Percentiles rank a stretch among this genome's conserved stretches.
Evolutionary conservation across 1,140 invertebrate genomes (phyloP).

Genomic region (Rhyacophila brunnea): DNA sequence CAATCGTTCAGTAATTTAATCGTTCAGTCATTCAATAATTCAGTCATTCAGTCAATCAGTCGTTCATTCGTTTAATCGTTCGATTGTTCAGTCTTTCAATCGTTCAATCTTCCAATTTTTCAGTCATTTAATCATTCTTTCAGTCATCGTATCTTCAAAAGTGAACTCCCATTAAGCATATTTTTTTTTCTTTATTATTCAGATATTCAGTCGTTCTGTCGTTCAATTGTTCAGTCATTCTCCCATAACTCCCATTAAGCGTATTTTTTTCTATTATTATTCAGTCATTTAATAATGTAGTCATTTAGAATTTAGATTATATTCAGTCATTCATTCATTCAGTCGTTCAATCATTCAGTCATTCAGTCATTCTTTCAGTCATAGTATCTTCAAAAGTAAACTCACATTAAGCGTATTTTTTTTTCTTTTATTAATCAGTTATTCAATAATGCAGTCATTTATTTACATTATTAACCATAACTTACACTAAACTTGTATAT

Average conservation of each 20-base stretch:
- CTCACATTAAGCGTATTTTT: no score
- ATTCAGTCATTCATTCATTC: not conserved
- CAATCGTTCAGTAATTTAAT: not conserved
- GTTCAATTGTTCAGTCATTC: not conserved
- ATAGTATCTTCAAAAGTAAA: not conserved
- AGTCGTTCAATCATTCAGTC: not conserved
- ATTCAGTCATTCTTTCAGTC: not conserved
- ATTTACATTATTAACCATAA: no score
- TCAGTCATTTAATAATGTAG: not conserved
- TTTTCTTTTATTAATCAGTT: not conserved
- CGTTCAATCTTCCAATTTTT: not conserved
- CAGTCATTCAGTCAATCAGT: not conserved
- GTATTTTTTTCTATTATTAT: not conserved
- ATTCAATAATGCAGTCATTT: not conserved
- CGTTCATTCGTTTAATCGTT: not conserved
- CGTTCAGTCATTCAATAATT: not conserved
- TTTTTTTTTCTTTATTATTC: not conserved
- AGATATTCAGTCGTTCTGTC: not conserved
- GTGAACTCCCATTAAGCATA: no score
- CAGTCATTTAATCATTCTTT: not conserved
- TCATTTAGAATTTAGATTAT: not conserved
- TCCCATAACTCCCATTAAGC: not conserved
- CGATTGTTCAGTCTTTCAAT: not conserved
- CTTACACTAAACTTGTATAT: no score
- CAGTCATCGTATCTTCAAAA: not conserved